Conservation (phyloP, 2,797 vertebrate genomes). For the Vireo griseus region DNA sequence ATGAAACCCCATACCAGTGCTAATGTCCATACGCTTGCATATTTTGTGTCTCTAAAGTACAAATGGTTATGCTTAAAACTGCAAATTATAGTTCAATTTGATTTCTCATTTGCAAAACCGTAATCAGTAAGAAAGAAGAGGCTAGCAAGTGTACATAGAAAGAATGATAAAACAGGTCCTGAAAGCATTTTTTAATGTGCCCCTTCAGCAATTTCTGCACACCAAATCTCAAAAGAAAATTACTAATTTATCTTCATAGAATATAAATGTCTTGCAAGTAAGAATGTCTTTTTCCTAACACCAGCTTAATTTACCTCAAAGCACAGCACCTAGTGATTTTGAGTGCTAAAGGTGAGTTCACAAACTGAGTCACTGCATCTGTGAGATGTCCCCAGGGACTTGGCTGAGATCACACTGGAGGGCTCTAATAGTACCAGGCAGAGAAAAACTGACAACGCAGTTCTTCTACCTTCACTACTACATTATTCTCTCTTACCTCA, state of each 20-base stretch:
- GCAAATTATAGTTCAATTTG: neutral
- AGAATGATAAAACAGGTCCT: neutral
- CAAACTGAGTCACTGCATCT: neutral
- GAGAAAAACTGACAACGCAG: fast-evolving
- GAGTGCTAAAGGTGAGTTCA: neutral
- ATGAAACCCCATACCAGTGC: neutral
- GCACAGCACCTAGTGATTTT: neutral
- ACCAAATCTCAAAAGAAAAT: neutral
- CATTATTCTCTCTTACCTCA: neutral
- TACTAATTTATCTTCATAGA: neutral
- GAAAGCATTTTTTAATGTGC: neutral
- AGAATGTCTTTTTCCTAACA: neutral
- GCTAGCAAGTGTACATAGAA: neutral
- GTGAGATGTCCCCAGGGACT: neutral
- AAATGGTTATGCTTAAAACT: neutral
- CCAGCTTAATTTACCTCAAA: neutral
- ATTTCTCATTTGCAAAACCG: neutral
- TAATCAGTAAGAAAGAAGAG: neutral
- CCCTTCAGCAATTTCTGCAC: neutral
- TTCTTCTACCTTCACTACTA: neutral
- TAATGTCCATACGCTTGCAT: neutral
- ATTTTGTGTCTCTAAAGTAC: neutral
- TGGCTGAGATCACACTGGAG: neutral
- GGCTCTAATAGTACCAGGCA: neutral
- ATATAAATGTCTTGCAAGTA: neutral